A percentile compares a stretch with the other conserved stretches of the same genome.
Conservation (phyloP, 2,888 invertebrate species). For the Clepsis dumicolana region DNA sequence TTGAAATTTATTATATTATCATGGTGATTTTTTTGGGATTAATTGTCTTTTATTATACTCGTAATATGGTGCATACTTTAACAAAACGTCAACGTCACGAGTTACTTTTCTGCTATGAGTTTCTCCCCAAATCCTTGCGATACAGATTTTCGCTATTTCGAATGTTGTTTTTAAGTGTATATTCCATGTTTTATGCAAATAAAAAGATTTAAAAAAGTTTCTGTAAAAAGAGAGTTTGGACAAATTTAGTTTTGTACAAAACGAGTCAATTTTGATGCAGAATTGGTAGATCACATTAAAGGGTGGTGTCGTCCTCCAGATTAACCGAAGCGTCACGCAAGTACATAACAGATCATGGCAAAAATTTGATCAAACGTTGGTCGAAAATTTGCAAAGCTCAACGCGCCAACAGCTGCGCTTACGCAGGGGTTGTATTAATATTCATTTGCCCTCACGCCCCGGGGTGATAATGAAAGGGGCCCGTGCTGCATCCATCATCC, state of each 20-base stretch:
- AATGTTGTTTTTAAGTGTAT: too few relatives aligned
- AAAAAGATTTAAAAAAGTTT: too few relatives aligned
- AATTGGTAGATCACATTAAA: too few relatives aligned
- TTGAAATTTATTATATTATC: slow-evolving; percentile 6
- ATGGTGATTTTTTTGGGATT: neutral
- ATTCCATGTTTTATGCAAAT: too few relatives aligned
- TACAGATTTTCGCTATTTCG: too few relatives aligned
- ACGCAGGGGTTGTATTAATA: slow-evolving; percentile 71
- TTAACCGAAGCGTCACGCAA: neutral
- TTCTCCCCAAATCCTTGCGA: too few relatives aligned
- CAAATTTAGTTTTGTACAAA: too few relatives aligned
- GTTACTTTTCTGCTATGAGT: neutral
- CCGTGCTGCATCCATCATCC: slow-evolving; percentile 69
- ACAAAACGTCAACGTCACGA: neutral
- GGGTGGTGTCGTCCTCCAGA: neutral
- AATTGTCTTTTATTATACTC: neutral
- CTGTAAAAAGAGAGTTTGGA: too few relatives aligned
- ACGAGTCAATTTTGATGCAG: too few relatives aligned
- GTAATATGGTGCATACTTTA: neutral
- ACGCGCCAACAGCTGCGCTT: slow-evolving; percentile 73
- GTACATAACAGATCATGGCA: neutral
- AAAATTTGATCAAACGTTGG: slow-evolving; percentile 48
- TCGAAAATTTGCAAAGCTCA: slow-evolving; percentile 50
- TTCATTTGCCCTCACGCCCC: slow-evolving; percentile 84
- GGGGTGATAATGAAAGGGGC: slow-evolving; percentile 69